Evolutionary conservation across 2,888 invertebrate genomes (phyloP).

Genomic region (Polietes domitor): DNA sequence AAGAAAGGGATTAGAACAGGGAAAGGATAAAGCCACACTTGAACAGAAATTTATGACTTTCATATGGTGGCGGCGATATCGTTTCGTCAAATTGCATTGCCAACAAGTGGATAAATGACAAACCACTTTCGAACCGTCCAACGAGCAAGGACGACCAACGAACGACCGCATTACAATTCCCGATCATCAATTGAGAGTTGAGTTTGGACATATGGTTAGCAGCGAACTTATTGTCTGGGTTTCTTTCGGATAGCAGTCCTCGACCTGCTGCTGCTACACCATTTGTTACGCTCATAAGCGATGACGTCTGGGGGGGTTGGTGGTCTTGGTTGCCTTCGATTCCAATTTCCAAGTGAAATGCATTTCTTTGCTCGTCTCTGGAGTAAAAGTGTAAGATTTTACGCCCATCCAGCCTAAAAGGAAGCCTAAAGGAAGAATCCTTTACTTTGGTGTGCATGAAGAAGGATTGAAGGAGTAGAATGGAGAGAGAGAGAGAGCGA

Average conservation of each 20-base stretch:
- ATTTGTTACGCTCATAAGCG: constrained; percentile 63
- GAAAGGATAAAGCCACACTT: constrained; percentile 53
- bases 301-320: constrained; percentile 57
- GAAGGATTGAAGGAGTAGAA: background rate
- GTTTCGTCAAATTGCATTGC: constrained; percentile 23
- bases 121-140: background rate
- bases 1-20: constrained; percentile 35
- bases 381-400: constrained; percentile 58
- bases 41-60: constrained; percentile 48
- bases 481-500: background rate
- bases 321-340: constrained; percentile 20
- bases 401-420: constrained; percentile 43
- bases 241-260: background rate
- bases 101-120: constrained; percentile 55
- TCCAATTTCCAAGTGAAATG: background rate
- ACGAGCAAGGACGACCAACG: background rate
- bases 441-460: background rate
- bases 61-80: constrained; percentile 57
- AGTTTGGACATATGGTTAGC: constrained; percentile 52
- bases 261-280: constrained; percentile 34
- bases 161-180: background rate
- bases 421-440: constrained; percentile 15
- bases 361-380: constrained; percentile 17
- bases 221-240: background rate
- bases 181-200: no score